phyloP scores from a whole-genome alignment of 2,888 invertebrate species.

The Euproctis similis region DNA sequence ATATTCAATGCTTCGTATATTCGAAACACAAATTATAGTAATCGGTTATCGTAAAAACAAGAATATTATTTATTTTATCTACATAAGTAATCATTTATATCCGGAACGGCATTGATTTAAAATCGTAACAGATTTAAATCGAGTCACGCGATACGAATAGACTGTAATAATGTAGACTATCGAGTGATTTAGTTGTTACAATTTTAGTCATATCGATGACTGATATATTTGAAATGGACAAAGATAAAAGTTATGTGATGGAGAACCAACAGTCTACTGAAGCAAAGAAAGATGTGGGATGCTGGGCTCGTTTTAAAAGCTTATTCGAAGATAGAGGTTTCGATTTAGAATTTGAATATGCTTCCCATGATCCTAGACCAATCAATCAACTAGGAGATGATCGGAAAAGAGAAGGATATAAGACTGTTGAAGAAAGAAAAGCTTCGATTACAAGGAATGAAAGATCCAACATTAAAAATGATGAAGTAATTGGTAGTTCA shows the following conservation, averaged over 20 bases:
- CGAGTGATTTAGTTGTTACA: too few species aligned
- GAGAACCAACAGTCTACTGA: conserved; percentile 6
- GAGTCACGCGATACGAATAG: conserved; percentile 3
- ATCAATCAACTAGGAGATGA: conserved; percentile 33
- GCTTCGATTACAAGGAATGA: conserved; percentile 19
- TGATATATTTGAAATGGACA: conserved; percentile 20
- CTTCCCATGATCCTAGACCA: conserved; percentile 17
- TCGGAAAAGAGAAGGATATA: conserved; percentile 39
- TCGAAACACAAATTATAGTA: too few species aligned
- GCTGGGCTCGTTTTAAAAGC: conserved; percentile 60
- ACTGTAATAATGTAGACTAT: conserved; percentile 11
- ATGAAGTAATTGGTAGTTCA: conserved; percentile 41
- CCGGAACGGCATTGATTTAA: conserved; percentile 21
- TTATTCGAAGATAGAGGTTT: conserved; percentile 64
- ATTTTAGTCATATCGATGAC: neutral
- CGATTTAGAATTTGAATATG: conserved; percentile 61
- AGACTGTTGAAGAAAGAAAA: conserved; percentile 39
- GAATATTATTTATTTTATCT: conserved; percentile 18
- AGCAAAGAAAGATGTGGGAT: conserved; percentile 30
- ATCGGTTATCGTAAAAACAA: too few species aligned
- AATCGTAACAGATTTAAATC: conserved; percentile 13
- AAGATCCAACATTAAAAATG: conserved; percentile 20
- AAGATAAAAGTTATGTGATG: conserved; percentile 7
- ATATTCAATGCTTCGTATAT: too few species aligned
- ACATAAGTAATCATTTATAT: conserved; percentile 19